A percentile compares a stretch with the other conserved stretches of the same genome.
Conservation (phyloP, 2,797 vertebrate genomes). For the Lerista edwardsae region DNA sequence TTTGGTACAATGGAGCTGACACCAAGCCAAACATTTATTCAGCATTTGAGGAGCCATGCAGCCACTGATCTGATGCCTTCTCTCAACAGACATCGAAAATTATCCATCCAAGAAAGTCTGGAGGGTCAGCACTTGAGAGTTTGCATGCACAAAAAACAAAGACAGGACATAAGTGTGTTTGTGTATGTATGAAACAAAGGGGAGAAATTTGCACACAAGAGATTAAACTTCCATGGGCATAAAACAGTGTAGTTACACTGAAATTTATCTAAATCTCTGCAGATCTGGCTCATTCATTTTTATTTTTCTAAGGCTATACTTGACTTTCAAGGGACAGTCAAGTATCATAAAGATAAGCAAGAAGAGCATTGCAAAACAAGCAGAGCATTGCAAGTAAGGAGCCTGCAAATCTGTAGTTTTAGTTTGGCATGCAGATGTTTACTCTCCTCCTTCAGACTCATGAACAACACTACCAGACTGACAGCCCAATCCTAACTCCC, state of each 20-base stretch:
- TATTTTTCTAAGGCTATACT: slow-evolving; percentile 55
- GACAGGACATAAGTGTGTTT: neutral
- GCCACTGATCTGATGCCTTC: slow-evolving; percentile 8
- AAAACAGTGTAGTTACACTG: neutral
- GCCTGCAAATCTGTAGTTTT: neutral
- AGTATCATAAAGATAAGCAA: too few relatives aligned
- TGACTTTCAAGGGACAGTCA: slow-evolving; percentile 29
- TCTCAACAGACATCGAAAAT: slow-evolving; percentile 11
- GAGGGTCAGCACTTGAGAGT: neutral
- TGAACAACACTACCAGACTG: too few relatives aligned
- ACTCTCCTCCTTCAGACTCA: neutral
- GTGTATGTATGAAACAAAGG: neutral
- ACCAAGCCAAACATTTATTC: neutral
- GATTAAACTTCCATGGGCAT: neutral
- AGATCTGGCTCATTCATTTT: slow-evolving; percentile 52
- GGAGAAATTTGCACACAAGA: neutral
- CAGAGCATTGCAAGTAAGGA: neutral
- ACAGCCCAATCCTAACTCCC: too few relatives aligned
- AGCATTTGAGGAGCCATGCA: neutral
- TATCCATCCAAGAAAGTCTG: neutral
- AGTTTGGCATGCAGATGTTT: neutral
- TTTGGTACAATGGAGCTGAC: neutral
- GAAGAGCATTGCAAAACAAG: neutral
- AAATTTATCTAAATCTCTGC: slow-evolving; percentile 44
- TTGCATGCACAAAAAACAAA: neutral